Base-by-base conservation (phyloP, 2,888 invertebrate species). In the Polylopha cassiicola region DNA sequence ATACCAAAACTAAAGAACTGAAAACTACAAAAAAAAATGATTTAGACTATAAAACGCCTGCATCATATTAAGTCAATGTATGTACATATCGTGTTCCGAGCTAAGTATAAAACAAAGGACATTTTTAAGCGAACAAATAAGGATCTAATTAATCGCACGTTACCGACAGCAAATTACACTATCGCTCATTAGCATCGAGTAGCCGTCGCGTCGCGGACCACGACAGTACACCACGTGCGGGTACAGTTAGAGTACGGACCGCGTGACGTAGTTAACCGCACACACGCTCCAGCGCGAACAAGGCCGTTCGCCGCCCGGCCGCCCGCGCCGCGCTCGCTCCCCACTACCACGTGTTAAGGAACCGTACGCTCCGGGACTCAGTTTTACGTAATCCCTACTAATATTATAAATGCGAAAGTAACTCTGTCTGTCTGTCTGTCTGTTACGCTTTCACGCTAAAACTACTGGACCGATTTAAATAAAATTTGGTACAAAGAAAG, bases 291-390 rank as follows among this genome's bases (percentile, higher is more conserved):
- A 50, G 45, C 51, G 55, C 54, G 41, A 65, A 61, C 71, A 70
- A 73, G 73, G 73, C 70, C 72, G 72, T 55, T 55, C 63, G 56
- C 43, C 55, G 56, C 45, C 46, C 49, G 53, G 52, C 48, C 47
- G 46, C 50, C 49, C 47, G 43, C 31, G 27, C 39, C 18, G 28
- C 22, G n/a, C 6, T 9, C 3, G 28, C 28, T 13, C 23, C 21
- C 17, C 17, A 9, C 11, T 39, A 34, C 46, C 39, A 43, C 39
- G 39, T 39, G 43, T 28, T 34, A 5, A 24, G 33, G 38, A 38
- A 33, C 34, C 50, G 50, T 47, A 39, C 39, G 42, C 44, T 36
- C 36, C 41, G 16, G 29, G 17, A 16, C 10, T 24, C 18, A 26
- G 36, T 44, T 47, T 38, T 38, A 36, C 46, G 36, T 34, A 24